Conservation (phyloP, 1,140 invertebrate species). For the Wasmannia auropunctata region DNA sequence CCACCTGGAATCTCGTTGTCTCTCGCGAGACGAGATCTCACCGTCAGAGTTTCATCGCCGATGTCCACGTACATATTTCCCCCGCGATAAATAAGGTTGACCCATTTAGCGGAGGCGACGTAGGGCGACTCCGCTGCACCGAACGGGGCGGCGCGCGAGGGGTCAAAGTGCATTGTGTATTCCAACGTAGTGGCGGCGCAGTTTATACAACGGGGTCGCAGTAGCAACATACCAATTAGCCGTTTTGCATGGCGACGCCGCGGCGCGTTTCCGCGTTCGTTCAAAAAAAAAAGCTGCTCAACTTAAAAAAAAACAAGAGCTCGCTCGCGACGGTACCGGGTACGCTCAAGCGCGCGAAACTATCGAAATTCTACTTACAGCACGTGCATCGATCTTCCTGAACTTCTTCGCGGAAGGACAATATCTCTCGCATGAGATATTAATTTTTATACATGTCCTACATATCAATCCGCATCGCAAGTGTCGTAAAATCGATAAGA, state of each 20-base stretch:
- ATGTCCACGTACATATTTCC: constrained; percentile 40
- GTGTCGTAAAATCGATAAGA: neutral
- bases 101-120: constrained; percentile 63
- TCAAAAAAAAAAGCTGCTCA: constrained; percentile 44
- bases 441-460: constrained; percentile 14
- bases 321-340: neutral
- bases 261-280: constrained; percentile 58
- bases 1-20: constrained; percentile 43
- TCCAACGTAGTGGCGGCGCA: constrained; percentile 66
- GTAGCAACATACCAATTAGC: constrained; percentile 79
- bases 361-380: neutral
- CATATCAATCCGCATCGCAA: neutral
- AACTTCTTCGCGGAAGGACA: neutral
- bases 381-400: constrained; percentile 1
- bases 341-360: neutral
- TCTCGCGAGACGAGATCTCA: constrained; percentile 35
- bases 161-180: constrained; percentile 75
- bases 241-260: constrained; percentile 72
- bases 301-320: neutral
- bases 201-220: constrained; percentile 73
- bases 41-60: constrained; percentile 36
- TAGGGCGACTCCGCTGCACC: constrained; percentile 13
- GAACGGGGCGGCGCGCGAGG: constrained; percentile 6
- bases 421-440: neutral
- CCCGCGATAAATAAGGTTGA: constrained; percentile 72